Evolutionary conservation across 2,113 vertebrate genomes (phyloP), one percentile per base, ranked within the genome.

Genomic region (Aptenodytes patagonicus): DNA sequence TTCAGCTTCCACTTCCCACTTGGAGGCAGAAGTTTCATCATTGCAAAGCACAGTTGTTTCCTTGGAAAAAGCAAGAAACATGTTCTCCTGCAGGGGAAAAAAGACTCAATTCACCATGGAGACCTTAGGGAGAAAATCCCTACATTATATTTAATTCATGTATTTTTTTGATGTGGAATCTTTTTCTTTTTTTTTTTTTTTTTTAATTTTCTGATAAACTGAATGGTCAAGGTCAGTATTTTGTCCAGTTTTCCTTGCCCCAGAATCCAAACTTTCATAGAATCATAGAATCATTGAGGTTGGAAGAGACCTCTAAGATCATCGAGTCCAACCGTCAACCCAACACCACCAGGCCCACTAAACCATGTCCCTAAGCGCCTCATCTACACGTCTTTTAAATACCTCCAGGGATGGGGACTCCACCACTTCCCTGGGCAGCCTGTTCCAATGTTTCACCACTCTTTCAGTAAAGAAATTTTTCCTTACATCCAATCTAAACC

Each of bases 11-110:
- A 40, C 62, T 95, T 81, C 78, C 42, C 42, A 52, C 72, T 94
- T 58, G 89, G 46, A 85, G 72, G 81, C 90, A 96, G 72, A 96
- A 96, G 34, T 91, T 96, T 94, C 68, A 72, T 89, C 80, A 83
- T 84, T 77, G 65, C 55, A 95, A 94, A 91, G 61, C 61, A 69
- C 26, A 82, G 57, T 44, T 64, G 20, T 73, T 95, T 91, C 93
- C 75, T 70, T 79, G 72, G 36, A 73, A 96, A 93, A 94, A 76
- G 9, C 36, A 88, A 89, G 44, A 84, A 94, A 68, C 26, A 6
- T 42, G 14, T 75, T 83, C 19, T 73, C 49, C 60, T 64, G 44
- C 1, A 0, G 82, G 62, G 34, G 69, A 83, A 90, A 46, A 90
- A 76, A 71, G 31, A 22, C 19, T 89, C 42, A 13, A 22, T 91